Evolutionary conservation across 2,797 vertebrate genomes (phyloP).

Genomic region (Gallinago stenura): DNA sequence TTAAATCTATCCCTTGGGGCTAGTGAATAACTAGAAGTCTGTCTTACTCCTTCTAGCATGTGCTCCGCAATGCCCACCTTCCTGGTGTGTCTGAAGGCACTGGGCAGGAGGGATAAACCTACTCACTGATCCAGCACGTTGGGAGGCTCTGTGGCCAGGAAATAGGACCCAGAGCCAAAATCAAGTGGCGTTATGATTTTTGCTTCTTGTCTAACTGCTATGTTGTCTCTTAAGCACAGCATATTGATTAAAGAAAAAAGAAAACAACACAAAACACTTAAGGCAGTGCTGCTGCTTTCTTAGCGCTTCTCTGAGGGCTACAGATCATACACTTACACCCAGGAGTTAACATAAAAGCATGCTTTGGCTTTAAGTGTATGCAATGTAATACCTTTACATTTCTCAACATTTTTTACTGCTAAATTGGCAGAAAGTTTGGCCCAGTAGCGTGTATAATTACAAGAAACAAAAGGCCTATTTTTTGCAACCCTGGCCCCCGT

Average conservation of each 20-base stretch:
- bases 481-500: background rate
- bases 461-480: background rate
- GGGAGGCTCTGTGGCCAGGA: background rate
- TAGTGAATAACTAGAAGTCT: background rate
- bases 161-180: background rate
- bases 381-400: background rate
- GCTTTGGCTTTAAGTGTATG: background rate
- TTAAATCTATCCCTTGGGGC: background rate
- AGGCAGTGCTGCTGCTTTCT: background rate
- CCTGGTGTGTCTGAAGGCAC: background rate
- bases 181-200: background rate
- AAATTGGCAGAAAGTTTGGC: background rate
- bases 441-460: background rate
- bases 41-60: background rate
- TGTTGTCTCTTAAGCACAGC: background rate
- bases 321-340: background rate
- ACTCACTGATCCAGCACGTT: background rate
- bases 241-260: rapidly evolving
- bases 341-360: background rate
- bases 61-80: background rate
- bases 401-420: background rate
- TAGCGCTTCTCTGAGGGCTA: background rate
- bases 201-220: background rate
- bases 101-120: background rate
- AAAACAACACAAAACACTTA: rapidly evolving